Evolutionary conservation across 2,113 vertebrate genomes (phyloP), one percentile per base, ranked within the genome.

Genomic region (Taxidea taxus): DNA sequence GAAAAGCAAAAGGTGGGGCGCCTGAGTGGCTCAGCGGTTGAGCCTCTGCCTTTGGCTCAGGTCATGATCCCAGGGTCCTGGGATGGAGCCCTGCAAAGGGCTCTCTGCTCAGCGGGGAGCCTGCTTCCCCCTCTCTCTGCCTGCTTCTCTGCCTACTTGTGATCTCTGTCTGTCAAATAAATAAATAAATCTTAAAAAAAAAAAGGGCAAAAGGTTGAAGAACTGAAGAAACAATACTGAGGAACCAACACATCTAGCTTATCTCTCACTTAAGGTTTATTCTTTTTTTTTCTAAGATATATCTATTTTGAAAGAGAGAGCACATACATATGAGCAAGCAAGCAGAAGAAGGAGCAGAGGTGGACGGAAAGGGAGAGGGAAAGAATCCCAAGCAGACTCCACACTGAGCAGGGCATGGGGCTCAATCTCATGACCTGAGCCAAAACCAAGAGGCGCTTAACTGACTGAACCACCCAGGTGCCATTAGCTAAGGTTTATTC

Each of bases 231-330:
- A 4, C 77, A 84, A 54, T 25, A 18, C 6, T 90, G 27, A 81
- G 25, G 29, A 95, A 88, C 39, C 25, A 88, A 77, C 51, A 72
- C 31, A 94, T 42, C 51, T 89, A 85, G 49, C 14, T 64, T 34
- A 93, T 66, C 66, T 47, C 37, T 88, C 64, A 82, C 31, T 87
- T 80, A 95, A 93, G 47, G 18, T 74, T 92, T 87, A 94, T 58
- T 90, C 4, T 10, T 68, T 68, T 21, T 37, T 68, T 68, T 68
- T 66, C 34, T 1, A 68, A 68, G 66, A 68, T 21, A 37, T 68
- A 68, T 68, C 18, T 68, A 68, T n/a, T 68, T 64, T 13, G 29
- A 64, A 2, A 68, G 16, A 37, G 66, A 37, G 66, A 21, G n/a
- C n/a, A 10, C 18, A 37, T 18, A 68, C 8, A 20, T 8, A 9